Percentiles rank a stretch among this genome's conserved stretches.
Conservation (phyloP, 64 coral and sea anemone genomes). For the Actinia tenebrosa region DNA sequence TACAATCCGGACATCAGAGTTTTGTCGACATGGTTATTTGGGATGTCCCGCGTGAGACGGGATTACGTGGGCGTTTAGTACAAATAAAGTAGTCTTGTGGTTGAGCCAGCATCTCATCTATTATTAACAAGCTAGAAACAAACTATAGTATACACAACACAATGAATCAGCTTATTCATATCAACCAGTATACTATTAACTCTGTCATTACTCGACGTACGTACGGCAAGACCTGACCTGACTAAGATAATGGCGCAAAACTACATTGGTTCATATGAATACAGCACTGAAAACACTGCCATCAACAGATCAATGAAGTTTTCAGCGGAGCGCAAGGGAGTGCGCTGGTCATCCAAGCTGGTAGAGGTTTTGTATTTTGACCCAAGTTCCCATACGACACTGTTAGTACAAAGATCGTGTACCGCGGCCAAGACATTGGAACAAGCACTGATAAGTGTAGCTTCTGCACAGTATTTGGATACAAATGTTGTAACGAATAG, state of each 20-base stretch:
- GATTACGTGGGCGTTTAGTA: background rate
- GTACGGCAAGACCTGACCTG: too few relatives aligned
- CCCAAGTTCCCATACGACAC: background rate
- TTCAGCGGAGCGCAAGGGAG: background rate
- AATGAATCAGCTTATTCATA: background rate
- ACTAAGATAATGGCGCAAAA: background rate
- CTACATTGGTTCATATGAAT: background rate
- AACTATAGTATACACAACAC: background rate
- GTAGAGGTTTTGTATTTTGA: slow-evolving; percentile 8
- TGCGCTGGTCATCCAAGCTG: slow-evolving; percentile 3
- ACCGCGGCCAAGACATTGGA: background rate
- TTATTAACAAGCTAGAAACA: slow-evolving; percentile 11
- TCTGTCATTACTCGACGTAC: background rate
- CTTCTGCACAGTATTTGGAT: background rate
- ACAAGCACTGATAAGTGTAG: background rate
- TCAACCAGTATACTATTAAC: background rate
- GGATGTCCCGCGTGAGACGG: too few relatives aligned
- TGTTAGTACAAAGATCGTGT: background rate
- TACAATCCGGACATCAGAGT: too few relatives aligned
- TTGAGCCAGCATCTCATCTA: background rate
- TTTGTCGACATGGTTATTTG: too few relatives aligned
- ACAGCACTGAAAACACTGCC: background rate
- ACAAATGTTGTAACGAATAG: background rate
- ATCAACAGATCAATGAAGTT: background rate
- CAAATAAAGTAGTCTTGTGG: background rate